Conservation (phyloP, 2,113 vertebrate species). For the Phrynosoma blainvillii region DNA sequence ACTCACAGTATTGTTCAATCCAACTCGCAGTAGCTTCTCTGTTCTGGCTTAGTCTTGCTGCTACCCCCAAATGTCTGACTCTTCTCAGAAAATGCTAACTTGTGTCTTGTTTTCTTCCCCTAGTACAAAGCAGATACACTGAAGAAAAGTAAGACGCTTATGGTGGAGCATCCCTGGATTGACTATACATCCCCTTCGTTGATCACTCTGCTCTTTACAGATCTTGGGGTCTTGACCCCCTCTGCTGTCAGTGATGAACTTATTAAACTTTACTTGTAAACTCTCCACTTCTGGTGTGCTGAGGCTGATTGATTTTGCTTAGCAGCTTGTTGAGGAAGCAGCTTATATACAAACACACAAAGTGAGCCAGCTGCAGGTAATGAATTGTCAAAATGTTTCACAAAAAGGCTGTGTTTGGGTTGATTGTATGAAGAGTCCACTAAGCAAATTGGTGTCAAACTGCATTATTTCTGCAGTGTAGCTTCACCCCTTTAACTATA, state of each 20-base stretch:
- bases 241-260: conserved; percentile 97
- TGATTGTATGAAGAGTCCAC: not conserved
- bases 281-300: too few species aligned
- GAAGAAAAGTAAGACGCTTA: conserved; percentile 80
- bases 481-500: too few species aligned
- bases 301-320: too few species aligned
- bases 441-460: not conserved
- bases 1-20: not conserved
- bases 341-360: too few species aligned
- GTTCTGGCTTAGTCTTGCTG: not conserved
- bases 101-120: conserved; percentile 4
- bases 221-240: conserved; percentile 94
- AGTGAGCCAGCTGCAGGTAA: too few species aligned
- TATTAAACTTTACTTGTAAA: conserved; percentile 95
- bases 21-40: not conserved
- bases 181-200: conserved; percentile 96
- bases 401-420: not conserved
- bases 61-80: not conserved
- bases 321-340: too few species aligned
- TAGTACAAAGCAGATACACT: conserved; percentile 96
- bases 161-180: conserved; percentile 90
- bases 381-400: too few species aligned
- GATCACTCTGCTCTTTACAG: conserved; percentile 95
- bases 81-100: not conserved
- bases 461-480: not conserved